Conservation (phyloP, 2,113 vertebrate genomes). For the Zosterops japonicus region DNA sequence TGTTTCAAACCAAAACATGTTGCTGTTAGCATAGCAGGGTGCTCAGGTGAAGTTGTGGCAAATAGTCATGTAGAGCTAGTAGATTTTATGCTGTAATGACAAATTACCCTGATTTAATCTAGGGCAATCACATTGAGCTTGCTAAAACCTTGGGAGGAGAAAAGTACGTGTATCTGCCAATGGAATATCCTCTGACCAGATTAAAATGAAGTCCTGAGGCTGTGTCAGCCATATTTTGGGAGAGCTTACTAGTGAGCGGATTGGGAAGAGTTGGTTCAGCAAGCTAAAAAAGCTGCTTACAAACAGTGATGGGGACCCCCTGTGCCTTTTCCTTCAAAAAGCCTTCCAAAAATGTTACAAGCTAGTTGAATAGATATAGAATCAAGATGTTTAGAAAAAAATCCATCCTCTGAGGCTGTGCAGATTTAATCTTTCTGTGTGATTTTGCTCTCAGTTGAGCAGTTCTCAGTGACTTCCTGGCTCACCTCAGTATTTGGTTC, state of each 20-base stretch:
- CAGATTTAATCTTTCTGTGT: neutral
- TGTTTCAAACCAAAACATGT: neutral
- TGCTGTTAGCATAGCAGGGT: neutral
- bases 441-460: neutral
- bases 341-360: neutral
- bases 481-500: neutral
- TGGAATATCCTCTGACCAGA: neutral
- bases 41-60: neutral
- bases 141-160: neutral
- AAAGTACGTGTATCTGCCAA: neutral
- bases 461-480: neutral
- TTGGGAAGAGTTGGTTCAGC: neutral
- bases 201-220: neutral
- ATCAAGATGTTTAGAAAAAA: neutral
- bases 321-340: neutral
- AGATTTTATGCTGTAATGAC: neutral
- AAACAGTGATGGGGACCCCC: neutral
- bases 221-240: neutral
- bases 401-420: neutral
- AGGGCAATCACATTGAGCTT: neutral
- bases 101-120: neutral
- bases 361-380: neutral
- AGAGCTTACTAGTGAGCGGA: neutral
- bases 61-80: rapidly evolving
- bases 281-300: neutral